Evolutionary conservation across 2,888 invertebrate species (phyloP).

Genomic region (Adineta ricciae): DNA sequence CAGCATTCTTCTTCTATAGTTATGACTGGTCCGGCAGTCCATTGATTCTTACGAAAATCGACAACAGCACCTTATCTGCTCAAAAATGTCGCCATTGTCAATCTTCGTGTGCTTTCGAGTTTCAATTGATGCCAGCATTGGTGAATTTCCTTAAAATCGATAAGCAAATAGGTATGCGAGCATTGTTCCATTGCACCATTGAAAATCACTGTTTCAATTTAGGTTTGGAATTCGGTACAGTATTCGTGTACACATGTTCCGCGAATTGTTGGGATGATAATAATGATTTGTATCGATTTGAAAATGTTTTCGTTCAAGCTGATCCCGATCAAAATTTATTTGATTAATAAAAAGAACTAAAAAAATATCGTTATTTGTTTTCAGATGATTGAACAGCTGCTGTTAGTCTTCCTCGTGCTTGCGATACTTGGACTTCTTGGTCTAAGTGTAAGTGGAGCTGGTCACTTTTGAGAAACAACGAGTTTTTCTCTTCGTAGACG

Average conservation of each 20-base stretch:
- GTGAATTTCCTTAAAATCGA: conserved; percentile 61
- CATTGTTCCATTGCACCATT: no score
- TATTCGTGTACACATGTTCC: conserved; percentile 69
- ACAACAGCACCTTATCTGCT: conserved; percentile 1
- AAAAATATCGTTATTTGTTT: neutral
- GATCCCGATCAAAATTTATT: conserved; percentile 52
- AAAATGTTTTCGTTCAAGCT: conserved; percentile 66
- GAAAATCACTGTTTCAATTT: conserved; percentile 36
- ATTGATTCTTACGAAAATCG: conserved; percentile 53
- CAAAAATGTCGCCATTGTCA: conserved; percentile 54
- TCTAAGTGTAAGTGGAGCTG: neutral
- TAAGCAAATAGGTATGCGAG: conserved; percentile 28
- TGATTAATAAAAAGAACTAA: neutral
- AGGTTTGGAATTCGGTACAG: conserved; percentile 70
- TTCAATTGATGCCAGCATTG: conserved; percentile 71
- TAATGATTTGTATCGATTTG: conserved; percentile 59
- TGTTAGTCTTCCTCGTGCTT: neutral
- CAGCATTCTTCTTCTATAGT: conserved; percentile 55
- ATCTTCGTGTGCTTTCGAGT: conserved; percentile 64
- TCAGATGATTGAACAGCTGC: neutral
- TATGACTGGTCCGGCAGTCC: conserved; percentile 61
- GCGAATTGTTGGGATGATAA: conserved; percentile 72
- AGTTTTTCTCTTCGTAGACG: neutral
- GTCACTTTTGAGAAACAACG: neutral
- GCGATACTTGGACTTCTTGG: neutral